A percentile compares a stretch with the other conserved stretches of the same genome.
phyloP scores from a whole-genome alignment of 2,797 vertebrate species.

The Uromys caudimaculatus region DNA sequence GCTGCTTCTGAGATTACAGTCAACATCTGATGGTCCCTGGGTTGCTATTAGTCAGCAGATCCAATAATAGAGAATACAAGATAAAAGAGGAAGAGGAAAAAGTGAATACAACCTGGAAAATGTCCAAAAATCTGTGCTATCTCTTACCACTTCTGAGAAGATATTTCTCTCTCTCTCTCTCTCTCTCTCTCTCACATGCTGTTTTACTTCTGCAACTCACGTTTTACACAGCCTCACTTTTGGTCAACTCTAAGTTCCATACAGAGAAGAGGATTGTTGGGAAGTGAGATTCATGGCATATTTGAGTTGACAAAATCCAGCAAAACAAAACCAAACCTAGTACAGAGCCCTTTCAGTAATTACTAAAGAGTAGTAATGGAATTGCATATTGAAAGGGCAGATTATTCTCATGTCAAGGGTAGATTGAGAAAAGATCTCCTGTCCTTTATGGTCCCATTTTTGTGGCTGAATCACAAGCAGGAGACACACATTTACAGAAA shows the following conservation, averaged over 20 bases:
- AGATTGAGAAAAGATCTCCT: not conserved
- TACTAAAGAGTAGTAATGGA: not conserved
- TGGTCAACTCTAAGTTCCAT: constrained; percentile 17
- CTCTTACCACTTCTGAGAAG: not conserved
- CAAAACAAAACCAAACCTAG: not conserved
- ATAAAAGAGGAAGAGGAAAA: not conserved
- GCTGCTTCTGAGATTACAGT: not conserved
- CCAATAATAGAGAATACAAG: not conserved
- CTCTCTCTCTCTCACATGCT: not conserved
- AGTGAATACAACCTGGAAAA: not conserved
- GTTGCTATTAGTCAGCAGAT: not conserved
- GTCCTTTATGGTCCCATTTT: not conserved
- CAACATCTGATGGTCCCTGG: not conserved
- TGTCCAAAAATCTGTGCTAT: not conserved
- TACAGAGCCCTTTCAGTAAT: not conserved
- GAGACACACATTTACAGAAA: not conserved
- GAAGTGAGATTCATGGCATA: not conserved
- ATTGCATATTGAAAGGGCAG: constrained; percentile 4
- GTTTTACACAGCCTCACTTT: constrained; percentile 19
- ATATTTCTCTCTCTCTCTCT: too few relatives aligned
- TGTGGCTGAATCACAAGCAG: constrained; percentile 20
- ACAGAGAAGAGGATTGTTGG: not conserved
- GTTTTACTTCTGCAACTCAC: constrained; percentile 39
- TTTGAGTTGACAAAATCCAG: not conserved
- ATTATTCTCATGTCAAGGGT: not conserved